These are phyloP conservation scores for Trematomus loennbergii DNA, from an alignment of 2,113 vertebrate genomes.

Conservation along the genomic window DNA sequence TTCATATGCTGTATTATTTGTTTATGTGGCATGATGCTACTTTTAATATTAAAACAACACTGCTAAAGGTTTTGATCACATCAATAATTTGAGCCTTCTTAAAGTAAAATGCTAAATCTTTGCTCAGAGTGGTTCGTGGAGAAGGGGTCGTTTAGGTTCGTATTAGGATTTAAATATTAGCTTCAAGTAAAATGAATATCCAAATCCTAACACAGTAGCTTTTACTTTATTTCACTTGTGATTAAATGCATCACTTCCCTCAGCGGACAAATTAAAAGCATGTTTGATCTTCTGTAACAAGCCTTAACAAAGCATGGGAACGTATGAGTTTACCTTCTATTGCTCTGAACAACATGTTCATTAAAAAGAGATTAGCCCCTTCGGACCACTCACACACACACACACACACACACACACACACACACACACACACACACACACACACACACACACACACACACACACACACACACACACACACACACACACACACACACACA, in stretches of 20 bases:
- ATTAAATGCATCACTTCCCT: slow-evolving; percentile 21
- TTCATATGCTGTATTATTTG: neutral
- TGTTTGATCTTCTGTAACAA: slow-evolving; percentile 56
- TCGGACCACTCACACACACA: slow-evolving; percentile 40
- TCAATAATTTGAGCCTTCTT: neutral
- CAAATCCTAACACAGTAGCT: slow-evolving; percentile 9
- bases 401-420: slow-evolving; percentile 25
- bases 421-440: neutral
- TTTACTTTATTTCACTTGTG: neutral
- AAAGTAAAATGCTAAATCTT: neutral
- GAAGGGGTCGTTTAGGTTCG: neutral
- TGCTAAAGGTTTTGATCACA: neutral
- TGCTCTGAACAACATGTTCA: slow-evolving; percentile 70
- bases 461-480: slow-evolving; percentile 22
- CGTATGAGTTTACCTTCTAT: slow-evolving; percentile 63
- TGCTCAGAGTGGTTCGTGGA: neutral
- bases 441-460: slow-evolving; percentile 34
- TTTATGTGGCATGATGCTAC: neutral
- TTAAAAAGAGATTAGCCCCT: slow-evolving; percentile 85
- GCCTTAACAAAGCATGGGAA: slow-evolving; percentile 47
- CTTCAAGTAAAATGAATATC: neutral
- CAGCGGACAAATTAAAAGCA: slow-evolving; percentile 18
- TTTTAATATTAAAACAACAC: too few species aligned
- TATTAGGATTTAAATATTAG: slow-evolving; percentile 3
- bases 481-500: too few species aligned